phyloP scores from a whole-genome alignment of 2,113 vertebrate species.

The Syngnathus scovelli region DNA sequence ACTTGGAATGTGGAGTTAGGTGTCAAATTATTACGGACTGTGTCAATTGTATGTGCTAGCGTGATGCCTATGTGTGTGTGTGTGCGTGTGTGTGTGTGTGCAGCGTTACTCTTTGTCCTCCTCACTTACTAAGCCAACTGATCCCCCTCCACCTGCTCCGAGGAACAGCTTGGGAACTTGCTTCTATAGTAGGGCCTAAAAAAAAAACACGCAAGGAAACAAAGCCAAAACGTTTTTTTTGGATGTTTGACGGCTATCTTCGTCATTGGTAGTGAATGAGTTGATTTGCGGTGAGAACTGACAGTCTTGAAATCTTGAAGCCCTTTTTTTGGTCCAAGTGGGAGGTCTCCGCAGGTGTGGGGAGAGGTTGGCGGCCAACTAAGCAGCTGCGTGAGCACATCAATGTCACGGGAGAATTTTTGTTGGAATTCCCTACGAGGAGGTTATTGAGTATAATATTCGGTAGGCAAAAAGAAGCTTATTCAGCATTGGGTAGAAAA shows the following conservation, averaged over 20 bases:
- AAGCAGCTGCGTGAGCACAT: constrained; percentile 49
- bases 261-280: neutral
- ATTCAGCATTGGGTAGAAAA: constrained; percentile 53
- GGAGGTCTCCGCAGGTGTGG: constrained; percentile 19
- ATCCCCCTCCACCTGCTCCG: constrained; percentile 56
- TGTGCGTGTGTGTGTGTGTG: constrained; percentile 13
- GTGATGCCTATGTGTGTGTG: constrained; percentile 14
- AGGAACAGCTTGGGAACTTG: constrained; percentile 36
- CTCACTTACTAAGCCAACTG: constrained; percentile 53
- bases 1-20: neutral
- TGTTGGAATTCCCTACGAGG: neutral
- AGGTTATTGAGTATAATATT: too few relatives aligned
- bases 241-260: too few relatives aligned
- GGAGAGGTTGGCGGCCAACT: constrained; percentile 40
- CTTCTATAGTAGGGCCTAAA: constrained; percentile 16
- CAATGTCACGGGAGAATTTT: constrained; percentile 29
- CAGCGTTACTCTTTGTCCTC: constrained; percentile 40
- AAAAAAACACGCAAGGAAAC: constrained; percentile 30
- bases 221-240: too few relatives aligned
- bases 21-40: constrained; percentile 1
- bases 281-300: constrained; percentile 6
- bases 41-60: constrained; percentile 4
- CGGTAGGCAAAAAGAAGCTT: constrained; percentile 22
- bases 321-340: constrained; percentile 11
- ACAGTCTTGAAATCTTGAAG: neutral